A percentile compares a stretch with the other conserved stretches of the same genome.
Evolutionary conservation across 2,888 invertebrate genomes (phyloP).

Genomic region (Steinernema scapterisci): DNA sequence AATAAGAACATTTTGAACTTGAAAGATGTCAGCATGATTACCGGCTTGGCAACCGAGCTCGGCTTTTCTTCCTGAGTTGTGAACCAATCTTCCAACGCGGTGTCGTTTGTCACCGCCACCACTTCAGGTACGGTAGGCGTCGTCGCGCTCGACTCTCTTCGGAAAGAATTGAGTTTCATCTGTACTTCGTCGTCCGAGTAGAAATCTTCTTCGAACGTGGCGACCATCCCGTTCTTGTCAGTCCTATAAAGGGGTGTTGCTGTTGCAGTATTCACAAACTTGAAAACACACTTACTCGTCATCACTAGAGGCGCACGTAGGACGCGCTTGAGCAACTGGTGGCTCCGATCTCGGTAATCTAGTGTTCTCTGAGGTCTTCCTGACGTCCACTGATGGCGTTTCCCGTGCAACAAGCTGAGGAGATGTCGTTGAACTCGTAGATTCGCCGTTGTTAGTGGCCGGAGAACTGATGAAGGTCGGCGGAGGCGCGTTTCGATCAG

Average conservation of each 20-base stretch:
- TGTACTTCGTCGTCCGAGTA: slow-evolving; percentile 49
- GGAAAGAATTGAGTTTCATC: neutral
- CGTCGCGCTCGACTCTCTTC: neutral
- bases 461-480: neutral
- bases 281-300: neutral
- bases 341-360: too few relatives aligned
- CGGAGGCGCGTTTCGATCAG: slow-evolving; percentile 4
- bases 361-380: too few relatives aligned
- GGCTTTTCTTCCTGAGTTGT: slow-evolving; percentile 3
- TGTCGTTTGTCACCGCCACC: neutral
- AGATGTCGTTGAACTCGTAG: too few relatives aligned
- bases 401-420: too few relatives aligned
- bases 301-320: neutral
- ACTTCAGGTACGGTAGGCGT: neutral
- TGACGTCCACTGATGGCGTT: too few relatives aligned
- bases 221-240: slow-evolving; percentile 55
- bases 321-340: too few relatives aligned
- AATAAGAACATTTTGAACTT: neutral
- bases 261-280: too few relatives aligned
- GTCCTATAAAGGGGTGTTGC: neutral
- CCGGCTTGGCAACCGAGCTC: neutral
- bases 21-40: neutral
- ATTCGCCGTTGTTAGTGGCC: too few relatives aligned
- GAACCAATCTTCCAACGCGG: slow-evolving; percentile 9
- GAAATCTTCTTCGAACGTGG: slow-evolving; percentile 60